Percentiles rank a stretch among this genome's conserved stretches.
Evolutionary conservation across 2,888 invertebrate species (phyloP).

Genomic region (Noctua pronuba): DNA sequence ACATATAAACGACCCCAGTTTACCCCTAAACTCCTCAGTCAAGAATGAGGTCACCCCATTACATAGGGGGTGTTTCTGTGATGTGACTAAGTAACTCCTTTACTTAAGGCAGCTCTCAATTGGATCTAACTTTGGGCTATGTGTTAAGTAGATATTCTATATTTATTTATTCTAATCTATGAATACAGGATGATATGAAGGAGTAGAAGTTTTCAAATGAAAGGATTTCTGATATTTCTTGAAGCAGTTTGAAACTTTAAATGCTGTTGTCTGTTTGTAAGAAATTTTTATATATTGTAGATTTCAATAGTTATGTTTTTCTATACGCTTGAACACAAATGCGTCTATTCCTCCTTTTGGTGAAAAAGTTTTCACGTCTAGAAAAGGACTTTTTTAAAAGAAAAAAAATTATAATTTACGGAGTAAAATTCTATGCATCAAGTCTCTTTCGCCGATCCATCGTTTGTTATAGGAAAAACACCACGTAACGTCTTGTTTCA

Average conservation of each 20-base stretch:
- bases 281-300: neutral
- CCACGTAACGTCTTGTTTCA: neutral
- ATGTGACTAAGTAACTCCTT: conserved; percentile 30
- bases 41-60: conserved; percentile 42
- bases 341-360: neutral
- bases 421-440: neutral
- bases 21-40: conserved; percentile 14
- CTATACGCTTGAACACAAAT: neutral
- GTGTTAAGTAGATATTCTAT: conserved; percentile 4
- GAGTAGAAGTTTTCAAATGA: conserved; percentile 1
- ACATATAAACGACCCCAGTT: conserved; percentile 12
- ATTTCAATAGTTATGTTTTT: neutral
- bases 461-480: neutral
- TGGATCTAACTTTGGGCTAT: neutral
- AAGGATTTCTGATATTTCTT: neutral
- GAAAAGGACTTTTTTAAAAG: no score
- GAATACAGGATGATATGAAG: neutral
- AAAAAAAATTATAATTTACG: no score
- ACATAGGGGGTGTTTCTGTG: conserved; percentile 11
- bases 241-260: neutral
- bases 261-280: neutral
- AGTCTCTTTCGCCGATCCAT: neutral
- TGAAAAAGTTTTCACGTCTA: no score
- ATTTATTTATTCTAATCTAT: conserved; percentile 12
- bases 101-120: conserved; percentile 24